phyloP scores from a whole-genome alignment of 1,140 invertebrate species.

The Caenorhabditis elegans region DNA sequence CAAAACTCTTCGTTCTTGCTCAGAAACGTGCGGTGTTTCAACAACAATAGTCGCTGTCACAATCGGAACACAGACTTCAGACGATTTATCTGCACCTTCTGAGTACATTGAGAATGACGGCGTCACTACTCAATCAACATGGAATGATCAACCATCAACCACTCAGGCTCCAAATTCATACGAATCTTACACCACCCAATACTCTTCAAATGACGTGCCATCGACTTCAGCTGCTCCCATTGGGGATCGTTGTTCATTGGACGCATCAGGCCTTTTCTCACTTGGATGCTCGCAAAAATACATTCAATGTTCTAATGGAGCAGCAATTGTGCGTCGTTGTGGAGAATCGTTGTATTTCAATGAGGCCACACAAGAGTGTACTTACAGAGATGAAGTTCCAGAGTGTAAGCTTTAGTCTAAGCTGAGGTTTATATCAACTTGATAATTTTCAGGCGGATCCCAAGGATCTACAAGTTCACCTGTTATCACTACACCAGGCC shows the following conservation, averaged over 20 bases:
- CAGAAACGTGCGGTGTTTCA: background rate
- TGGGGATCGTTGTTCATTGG: background rate
- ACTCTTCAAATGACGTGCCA: background rate
- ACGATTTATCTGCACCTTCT: background rate
- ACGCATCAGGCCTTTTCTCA: background rate
- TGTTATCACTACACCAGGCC: too few species aligned
- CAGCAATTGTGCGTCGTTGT: background rate
- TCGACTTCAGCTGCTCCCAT: background rate
- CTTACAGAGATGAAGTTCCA: background rate
- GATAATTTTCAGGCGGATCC: background rate
- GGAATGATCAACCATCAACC: background rate
- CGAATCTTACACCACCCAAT: too few species aligned
- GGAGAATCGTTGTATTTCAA: background rate
- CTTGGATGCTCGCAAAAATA: constrained; percentile 1
- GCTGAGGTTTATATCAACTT: background rate
- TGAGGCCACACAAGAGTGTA: background rate
- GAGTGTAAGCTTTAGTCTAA: background rate
- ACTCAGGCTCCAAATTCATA: background rate
- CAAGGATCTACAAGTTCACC: background rate
- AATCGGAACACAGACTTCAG: background rate
- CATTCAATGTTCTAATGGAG: background rate
- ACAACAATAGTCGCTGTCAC: background rate
- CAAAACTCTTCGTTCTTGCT: constrained; percentile 9
- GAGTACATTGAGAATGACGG: background rate
- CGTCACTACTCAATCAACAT: background rate